These are phyloP conservation scores for Phrixothrix hirtus DNA, from an alignment of 2,888 invertebrate genomes.

Conservation along the genomic window DNA sequence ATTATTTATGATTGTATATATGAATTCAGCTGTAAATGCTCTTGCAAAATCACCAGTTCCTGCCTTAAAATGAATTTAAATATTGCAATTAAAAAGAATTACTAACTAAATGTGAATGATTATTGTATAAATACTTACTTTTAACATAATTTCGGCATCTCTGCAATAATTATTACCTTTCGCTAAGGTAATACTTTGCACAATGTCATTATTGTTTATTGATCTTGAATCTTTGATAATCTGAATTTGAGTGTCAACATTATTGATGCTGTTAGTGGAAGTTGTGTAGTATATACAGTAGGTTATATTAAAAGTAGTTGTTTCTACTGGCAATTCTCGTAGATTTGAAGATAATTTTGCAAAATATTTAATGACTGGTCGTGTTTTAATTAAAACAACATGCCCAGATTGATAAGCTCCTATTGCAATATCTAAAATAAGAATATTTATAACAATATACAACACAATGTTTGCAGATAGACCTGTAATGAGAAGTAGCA, in stretches of 20 bases:
- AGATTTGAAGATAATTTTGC: constrained; percentile 2
- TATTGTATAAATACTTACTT: too few relatives aligned
- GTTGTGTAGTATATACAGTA: constrained; percentile 19
- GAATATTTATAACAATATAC: not conserved
- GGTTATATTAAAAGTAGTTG: constrained; percentile 8
- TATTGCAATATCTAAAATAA: constrained; percentile 59
- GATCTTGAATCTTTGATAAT: constrained; percentile 12
- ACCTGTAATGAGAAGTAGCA: too few relatives aligned
- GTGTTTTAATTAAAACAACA: constrained; percentile 59
- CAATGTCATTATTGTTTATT: constrained; percentile 6
- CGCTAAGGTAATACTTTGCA: constrained; percentile 1
- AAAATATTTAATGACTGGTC: constrained; percentile 44
- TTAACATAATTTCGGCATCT: constrained; percentile 4
- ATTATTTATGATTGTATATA: constrained; percentile 12
- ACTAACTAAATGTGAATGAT: too few relatives aligned
- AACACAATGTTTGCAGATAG: too few relatives aligned
- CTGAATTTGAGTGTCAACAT: constrained; percentile 12
- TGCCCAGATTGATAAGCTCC: constrained; percentile 63
- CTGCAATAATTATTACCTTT: constrained; percentile 2
- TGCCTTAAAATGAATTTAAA: constrained; percentile 6
- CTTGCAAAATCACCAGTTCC: constrained; percentile 23
- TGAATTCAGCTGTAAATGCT: constrained; percentile 25
- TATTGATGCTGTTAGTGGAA: constrained; percentile 4
- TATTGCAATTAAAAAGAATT: too few relatives aligned
- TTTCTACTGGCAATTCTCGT: constrained; percentile 11